phyloP scores from a whole-genome alignment of 2,888 invertebrate genomes.

The Hyposoter didymator region DNA sequence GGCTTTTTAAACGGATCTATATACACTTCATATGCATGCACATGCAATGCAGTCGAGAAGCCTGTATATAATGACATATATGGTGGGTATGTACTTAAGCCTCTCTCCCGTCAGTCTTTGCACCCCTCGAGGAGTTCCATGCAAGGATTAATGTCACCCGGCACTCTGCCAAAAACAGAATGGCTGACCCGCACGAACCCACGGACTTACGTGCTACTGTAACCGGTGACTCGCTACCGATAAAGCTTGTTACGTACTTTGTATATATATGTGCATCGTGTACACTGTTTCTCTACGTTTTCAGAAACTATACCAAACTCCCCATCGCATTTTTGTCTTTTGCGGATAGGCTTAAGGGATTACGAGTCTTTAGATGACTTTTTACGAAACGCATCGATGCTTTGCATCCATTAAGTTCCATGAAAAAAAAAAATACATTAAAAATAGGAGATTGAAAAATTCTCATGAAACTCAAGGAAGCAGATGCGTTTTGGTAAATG shows the following conservation, averaged over 20 bases:
- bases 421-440: background rate
- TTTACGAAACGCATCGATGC: background rate
- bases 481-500: background rate
- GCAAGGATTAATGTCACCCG: constrained; percentile 80
- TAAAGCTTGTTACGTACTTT: constrained; percentile 62
- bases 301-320: constrained; percentile 11
- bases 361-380: background rate
- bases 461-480: background rate
- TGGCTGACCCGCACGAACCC: constrained; percentile 76
- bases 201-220: constrained; percentile 66
- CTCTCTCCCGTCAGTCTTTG: constrained; percentile 69
- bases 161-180: constrained; percentile 80
- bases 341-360: background rate
- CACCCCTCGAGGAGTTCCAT: constrained; percentile 68
- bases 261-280: constrained; percentile 33
- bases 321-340: constrained; percentile 19
- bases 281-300: constrained; percentile 5
- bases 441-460: background rate
- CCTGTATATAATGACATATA: constrained; percentile 27
- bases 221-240: constrained; percentile 63
- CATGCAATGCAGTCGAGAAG: constrained; percentile 15
- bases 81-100: constrained; percentile 4
- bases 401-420: background rate
- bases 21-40: constrained; percentile 1
- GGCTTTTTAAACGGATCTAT: constrained; percentile 9